Percentiles rank a stretch among this genome's conserved stretches.
Conservation (phyloP, 2,888 invertebrate species). For the Ichneumon xanthorius region DNA sequence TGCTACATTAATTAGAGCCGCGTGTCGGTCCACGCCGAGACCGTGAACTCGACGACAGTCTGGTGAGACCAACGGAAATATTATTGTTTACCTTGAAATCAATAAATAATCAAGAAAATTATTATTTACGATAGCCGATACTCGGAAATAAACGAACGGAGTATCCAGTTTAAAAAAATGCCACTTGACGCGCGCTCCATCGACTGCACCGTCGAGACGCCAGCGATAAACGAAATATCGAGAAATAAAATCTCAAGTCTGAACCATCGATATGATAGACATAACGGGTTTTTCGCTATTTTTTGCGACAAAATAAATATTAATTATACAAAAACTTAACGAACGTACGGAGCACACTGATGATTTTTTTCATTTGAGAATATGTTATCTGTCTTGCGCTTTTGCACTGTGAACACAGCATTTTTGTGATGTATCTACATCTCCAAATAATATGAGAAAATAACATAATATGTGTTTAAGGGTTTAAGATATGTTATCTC, state of each 20-base stretch:
- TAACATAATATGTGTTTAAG: neutral
- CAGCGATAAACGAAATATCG: conserved; percentile 14
- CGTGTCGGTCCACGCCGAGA: neutral
- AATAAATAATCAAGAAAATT: conserved; percentile 42
- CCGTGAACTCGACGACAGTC: conserved; percentile 5
- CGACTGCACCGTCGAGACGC: conserved; percentile 34
- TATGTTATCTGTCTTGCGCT: conserved; percentile 24
- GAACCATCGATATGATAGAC: neutral
- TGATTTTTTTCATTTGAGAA: conserved; percentile 30
- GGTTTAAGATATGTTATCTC: neutral
- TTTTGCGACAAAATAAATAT: conserved; percentile 64
- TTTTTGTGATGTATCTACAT: neutral
- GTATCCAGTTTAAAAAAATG: conserved; percentile 53
- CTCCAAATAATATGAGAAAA: neutral
- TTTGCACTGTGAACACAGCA: conserved; percentile 22
- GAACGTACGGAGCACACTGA: conserved; percentile 40
- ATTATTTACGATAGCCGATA: conserved; percentile 15
- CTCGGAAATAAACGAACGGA: neutral
- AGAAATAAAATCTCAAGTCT: conserved; percentile 26
- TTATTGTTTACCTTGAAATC: conserved; percentile 3
- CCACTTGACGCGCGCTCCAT: conserved; percentile 51
- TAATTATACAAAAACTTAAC: conserved; percentile 56
- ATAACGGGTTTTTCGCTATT: conserved; percentile 17
- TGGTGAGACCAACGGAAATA: neutral
- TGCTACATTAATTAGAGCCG: conserved; percentile 11